Percentiles rank a stretch among this genome's conserved stretches.
These are phyloP conservation scores for Macrochelys suwanniensis DNA, from an alignment of 2,797 vertebrate genomes.

Conservation along the genomic window DNA sequence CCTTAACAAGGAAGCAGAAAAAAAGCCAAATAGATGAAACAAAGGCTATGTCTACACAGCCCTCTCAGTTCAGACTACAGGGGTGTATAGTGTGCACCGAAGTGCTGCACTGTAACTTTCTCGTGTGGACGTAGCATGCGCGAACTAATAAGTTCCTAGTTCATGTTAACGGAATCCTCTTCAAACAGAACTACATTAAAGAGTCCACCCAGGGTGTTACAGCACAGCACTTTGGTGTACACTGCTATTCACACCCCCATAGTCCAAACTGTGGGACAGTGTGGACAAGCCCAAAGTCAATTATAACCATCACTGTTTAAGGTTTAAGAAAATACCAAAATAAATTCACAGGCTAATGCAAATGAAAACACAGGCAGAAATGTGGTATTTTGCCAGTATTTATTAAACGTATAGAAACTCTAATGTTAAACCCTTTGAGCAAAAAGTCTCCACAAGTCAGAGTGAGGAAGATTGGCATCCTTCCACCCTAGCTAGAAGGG, in stretches of 20 bases:
- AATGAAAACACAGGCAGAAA: background rate
- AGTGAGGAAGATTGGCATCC: background rate
- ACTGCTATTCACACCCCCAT: background rate
- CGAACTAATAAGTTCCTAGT: too few relatives aligned
- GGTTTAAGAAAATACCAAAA: background rate
- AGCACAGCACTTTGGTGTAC: too few relatives aligned
- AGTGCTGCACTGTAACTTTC: too few relatives aligned
- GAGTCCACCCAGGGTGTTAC: too few relatives aligned
- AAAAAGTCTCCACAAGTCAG: background rate
- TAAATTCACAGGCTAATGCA: background rate
- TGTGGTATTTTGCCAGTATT: background rate
- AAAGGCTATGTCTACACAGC: too few relatives aligned
- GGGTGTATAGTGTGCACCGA: too few relatives aligned
- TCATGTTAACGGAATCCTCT: too few relatives aligned
- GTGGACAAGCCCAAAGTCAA: background rate
- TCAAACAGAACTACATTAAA: too few relatives aligned
- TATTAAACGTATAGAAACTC: background rate
- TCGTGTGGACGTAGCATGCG: too few relatives aligned
- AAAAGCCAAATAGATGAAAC: background rate
- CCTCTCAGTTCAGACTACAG: too few relatives aligned
- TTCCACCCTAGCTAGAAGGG: background rate
- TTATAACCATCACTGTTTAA: background rate
- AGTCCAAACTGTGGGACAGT: background rate
- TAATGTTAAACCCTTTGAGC: background rate
- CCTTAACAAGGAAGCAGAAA: background rate